Conservation (phyloP, 1,140 invertebrate species). For the Goniozus legneri region DNA sequence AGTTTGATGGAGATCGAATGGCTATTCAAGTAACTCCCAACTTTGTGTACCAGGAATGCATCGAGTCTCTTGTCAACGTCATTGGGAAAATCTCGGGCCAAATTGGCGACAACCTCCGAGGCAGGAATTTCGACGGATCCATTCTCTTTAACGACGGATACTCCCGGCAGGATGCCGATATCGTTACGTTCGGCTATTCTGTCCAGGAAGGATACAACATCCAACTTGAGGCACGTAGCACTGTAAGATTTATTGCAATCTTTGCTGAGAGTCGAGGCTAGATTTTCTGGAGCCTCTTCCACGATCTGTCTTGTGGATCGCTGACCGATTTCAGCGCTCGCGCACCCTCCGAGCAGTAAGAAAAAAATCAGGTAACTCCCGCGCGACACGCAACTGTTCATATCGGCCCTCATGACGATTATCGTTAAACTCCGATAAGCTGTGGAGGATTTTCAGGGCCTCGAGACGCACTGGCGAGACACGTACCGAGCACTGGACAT, state of each 20-base stretch:
- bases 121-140: constrained; percentile 56
- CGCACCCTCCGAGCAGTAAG: constrained; percentile 16
- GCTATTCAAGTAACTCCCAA: constrained; percentile 67
- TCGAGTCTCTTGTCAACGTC: constrained; percentile 74
- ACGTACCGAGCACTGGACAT: constrained; percentile 47
- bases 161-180: constrained; percentile 65
- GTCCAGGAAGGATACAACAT: constrained; percentile 74
- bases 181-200: constrained; percentile 64
- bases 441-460: too few relatives aligned
- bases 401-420: not conserved
- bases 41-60: constrained; percentile 68
- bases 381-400: constrained; percentile 4
- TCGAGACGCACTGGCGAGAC: constrained; percentile 29
- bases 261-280: constrained; percentile 45
- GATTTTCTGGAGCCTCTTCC: constrained; percentile 31
- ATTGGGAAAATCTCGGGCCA: constrained; percentile 70
- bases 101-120: constrained; percentile 66
- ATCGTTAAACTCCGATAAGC: not conserved
- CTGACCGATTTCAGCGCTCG: constrained; percentile 40
- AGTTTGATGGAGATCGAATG: constrained; percentile 72
- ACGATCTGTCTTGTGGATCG: constrained; percentile 35
- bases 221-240: constrained; percentile 73
- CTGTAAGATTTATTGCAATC: constrained; percentile 71
- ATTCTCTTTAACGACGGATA: constrained; percentile 68
- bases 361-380: constrained; percentile 5